Evolutionary conservation across 2,797 vertebrate genomes (phyloP).

Genomic region (Poecilia picta): DNA sequence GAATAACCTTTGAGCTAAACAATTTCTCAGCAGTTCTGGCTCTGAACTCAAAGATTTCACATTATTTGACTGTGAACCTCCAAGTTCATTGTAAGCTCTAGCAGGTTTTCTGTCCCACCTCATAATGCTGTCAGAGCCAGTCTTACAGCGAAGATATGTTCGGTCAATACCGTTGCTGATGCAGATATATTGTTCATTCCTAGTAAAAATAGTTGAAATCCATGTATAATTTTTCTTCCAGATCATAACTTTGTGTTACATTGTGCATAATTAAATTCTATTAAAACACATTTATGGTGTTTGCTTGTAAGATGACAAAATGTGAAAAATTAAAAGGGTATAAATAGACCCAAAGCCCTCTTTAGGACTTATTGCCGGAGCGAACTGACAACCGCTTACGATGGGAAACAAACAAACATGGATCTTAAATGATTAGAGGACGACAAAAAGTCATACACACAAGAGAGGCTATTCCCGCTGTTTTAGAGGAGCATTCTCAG

Average conservation of each 20-base stretch:
- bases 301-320: not conserved
- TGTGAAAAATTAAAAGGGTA: not conserved
- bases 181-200: not conserved
- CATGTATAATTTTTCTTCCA: not conserved
- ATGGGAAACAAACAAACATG: slow-evolving; percentile 9
- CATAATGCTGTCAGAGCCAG: not conserved
- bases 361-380: not conserved
- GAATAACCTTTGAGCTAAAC: not conserved
- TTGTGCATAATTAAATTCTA: not conserved
- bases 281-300: not conserved
- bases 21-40: not conserved
- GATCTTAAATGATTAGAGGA: slow-evolving; percentile 76
- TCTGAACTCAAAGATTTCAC: not conserved
- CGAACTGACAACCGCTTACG: not conserved
- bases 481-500: slow-evolving; percentile 73
- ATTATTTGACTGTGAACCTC: not conserved
- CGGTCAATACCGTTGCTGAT: not conserved
- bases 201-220: not conserved
- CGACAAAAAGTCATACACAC: slow-evolving; percentile 64
- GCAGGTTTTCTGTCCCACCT: not conserved
- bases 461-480: slow-evolving; percentile 68
- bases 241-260: not conserved
- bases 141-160: not conserved
- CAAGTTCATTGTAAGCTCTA: not conserved
- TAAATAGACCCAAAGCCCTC: not conserved